Evolutionary conservation across 1,140 invertebrate species (phyloP), one percentile per base, ranked within the genome.

Genomic region (Heliconius melpomene): DNA sequence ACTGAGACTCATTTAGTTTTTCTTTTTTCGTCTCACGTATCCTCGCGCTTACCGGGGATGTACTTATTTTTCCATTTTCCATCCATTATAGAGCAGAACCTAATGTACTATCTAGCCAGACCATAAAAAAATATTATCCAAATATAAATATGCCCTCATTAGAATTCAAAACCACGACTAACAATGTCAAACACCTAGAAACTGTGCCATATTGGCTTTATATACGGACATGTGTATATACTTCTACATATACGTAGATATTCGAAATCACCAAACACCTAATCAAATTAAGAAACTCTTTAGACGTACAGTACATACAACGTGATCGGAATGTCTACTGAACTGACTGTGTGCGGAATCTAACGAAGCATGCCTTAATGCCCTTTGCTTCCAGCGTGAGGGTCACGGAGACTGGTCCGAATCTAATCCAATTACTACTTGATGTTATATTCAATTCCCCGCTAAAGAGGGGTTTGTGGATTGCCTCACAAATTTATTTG

Each of bases 341-440:
- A 16, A 66, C 3, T 5, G 60, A 5, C 60, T 66, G 60, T 66
- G 60, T 29, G 60, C 57, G 57, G 57, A 26, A 66, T 13, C 60
- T 66, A 66, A 66, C 60, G 60, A 66, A 66, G 60, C 60, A 66
- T 66, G 26, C 26, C 60, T 29, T 66, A 66, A 66, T 66, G 60
- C 60, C 60, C 60, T 66, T 66, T 66, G 60, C 60, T 66, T 23
- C 23, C 60, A 26, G 26, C 60, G 60, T 29, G 13, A 66, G 60
- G 60, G 60, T 66, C 60, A 66, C 60, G 60, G 3, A 66, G 60
- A 66, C 60, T 66, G 60, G 60, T 29, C 60, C 60, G 26, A 66
- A 66, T 66, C 11, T 66, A 66, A 66, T 66, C n/a, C 60, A 66
- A 66, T 66, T 66, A 66, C 60, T 66, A 66, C 26, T 66, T 66